These are phyloP conservation scores for Limnephilus rhombicus DNA, from an alignment of 2,888 invertebrate species.

Conservation along the genomic window DNA sequence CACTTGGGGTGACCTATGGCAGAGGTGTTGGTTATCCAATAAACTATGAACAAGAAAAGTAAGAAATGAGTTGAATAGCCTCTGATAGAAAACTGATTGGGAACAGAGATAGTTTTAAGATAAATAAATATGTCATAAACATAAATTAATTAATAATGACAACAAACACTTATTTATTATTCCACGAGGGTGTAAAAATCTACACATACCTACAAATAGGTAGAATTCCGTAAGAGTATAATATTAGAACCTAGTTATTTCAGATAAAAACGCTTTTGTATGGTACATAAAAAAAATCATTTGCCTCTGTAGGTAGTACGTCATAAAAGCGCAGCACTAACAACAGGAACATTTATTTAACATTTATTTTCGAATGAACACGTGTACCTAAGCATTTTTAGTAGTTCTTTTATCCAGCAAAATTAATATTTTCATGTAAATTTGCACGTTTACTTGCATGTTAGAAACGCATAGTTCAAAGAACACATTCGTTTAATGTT, in stretches of 20 bases:
- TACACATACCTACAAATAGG: too few relatives aligned
- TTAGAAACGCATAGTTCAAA: background rate
- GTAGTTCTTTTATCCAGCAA: background rate
- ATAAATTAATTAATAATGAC: too few relatives aligned
- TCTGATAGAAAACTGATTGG: too few relatives aligned
- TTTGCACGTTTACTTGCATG: background rate
- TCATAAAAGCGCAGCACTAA: background rate
- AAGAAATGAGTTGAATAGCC: too few relatives aligned
- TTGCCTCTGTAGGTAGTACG: background rate
- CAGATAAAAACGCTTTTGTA: background rate
- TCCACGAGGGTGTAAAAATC: too few relatives aligned
- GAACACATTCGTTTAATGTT: background rate
- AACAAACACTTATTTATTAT: too few relatives aligned
- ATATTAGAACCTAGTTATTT: background rate
- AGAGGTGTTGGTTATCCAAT: too few relatives aligned
- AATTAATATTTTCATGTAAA: background rate
- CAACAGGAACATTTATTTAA: background rate
- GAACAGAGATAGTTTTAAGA: too few relatives aligned
- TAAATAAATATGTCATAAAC: too few relatives aligned
- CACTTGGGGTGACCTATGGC: too few relatives aligned
- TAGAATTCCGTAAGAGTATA: background rate
- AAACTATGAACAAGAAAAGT: too few relatives aligned
- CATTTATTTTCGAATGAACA: background rate
- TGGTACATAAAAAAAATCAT: background rate
- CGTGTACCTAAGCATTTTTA: background rate